Conservation (phyloP, 2,113 vertebrate genomes). For the Periophthalmodon schlosseri region DNA sequence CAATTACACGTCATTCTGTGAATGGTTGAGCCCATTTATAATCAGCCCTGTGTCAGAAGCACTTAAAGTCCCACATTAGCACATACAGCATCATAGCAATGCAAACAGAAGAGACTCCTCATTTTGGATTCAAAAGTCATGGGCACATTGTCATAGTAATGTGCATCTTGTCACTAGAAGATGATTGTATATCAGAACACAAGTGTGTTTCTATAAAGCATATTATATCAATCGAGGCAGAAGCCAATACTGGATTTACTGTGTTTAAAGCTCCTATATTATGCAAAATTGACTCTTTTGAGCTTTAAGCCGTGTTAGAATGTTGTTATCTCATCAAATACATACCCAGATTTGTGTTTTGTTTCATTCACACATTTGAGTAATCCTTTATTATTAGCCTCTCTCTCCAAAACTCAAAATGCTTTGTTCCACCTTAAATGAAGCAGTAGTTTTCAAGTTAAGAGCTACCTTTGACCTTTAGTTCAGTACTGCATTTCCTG, state of each 20-base stretch:
- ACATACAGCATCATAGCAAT: not conserved
- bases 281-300: too few species aligned
- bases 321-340: too few species aligned
- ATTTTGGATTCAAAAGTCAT: not conserved
- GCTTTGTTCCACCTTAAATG: too few species aligned
- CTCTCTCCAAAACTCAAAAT: too few species aligned
- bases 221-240: not conserved
- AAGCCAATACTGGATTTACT: not conserved
- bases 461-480: too few species aligned
- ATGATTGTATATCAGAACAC: not conserved
- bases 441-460: too few species aligned
- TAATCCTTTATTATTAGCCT: too few species aligned
- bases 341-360: too few species aligned
- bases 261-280: too few species aligned
- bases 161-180: not conserved
- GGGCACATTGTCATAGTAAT: not conserved
- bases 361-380: too few species aligned
- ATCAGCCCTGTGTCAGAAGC: slow-evolving; percentile 36
- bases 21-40: slow-evolving; percentile 52
- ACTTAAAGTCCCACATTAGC: slow-evolving; percentile 34
- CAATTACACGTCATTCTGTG: slow-evolving; percentile 56
- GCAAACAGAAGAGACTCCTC: not conserved
- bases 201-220: not conserved
- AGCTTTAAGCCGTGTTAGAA: too few species aligned
- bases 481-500: too few species aligned